Percentiles rank a stretch among this genome's conserved stretches.
Evolutionary conservation across 1,140 invertebrate genomes (phyloP).

Genomic region (Drosophila ananassae): DNA sequence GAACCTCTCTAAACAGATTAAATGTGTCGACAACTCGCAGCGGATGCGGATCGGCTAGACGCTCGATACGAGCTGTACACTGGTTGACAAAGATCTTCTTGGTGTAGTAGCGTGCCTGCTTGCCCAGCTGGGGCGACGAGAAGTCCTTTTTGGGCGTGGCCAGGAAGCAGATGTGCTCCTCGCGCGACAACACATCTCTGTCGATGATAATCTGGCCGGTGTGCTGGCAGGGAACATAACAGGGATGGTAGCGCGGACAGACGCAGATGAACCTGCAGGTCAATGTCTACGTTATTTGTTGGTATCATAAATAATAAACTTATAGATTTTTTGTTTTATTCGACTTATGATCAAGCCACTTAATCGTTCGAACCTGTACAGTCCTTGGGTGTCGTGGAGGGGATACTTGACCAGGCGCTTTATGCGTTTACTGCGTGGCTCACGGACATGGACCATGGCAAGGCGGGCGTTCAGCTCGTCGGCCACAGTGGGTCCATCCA

Average conservation of each 20-base stretch:
- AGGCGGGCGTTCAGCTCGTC: constrained; percentile 69
- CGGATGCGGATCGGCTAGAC: constrained; percentile 63
- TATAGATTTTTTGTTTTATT: background rate
- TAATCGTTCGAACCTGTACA: background rate
- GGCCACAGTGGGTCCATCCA: constrained; percentile 55
- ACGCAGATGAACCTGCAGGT: constrained; percentile 55
- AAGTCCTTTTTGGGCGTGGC: constrained; percentile 71
- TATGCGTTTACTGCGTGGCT: constrained; percentile 55
- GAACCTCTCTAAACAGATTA: constrained; percentile 45
- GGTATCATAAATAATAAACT: background rate
- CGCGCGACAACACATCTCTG: constrained; percentile 69
- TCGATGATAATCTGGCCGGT: constrained; percentile 76
- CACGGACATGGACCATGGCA: constrained; percentile 61
- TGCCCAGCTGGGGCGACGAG: constrained; percentile 16
- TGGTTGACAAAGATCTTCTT: constrained; percentile 62
- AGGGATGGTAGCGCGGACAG: constrained; percentile 67
- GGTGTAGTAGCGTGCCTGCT: constrained; percentile 43
- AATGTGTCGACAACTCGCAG: constrained; percentile 54
- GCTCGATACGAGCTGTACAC: constrained; percentile 71
- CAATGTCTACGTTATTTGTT: background rate
- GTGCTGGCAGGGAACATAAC: constrained; percentile 67
- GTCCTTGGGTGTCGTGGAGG: constrained; percentile 37
- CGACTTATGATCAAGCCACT: too few species aligned
- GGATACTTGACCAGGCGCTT: constrained; percentile 59
- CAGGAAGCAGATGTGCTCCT: constrained; percentile 74